Conservation (phyloP, 2,113 vertebrate genomes). For the Peromyscus leucopus region DNA sequence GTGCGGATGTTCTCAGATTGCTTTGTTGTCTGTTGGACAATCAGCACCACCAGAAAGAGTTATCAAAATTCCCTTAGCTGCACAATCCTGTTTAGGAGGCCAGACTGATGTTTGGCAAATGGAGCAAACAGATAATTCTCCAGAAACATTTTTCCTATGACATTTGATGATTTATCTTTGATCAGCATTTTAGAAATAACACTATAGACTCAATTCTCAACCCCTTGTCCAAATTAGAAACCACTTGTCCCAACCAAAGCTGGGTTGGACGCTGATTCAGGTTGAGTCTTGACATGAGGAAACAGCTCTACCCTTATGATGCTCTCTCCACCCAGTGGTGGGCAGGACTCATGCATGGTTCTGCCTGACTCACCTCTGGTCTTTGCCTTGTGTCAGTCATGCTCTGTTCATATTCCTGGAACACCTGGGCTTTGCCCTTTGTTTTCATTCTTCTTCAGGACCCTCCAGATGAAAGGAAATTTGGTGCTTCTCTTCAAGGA, state of each 20-base stretch:
- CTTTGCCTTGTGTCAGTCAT: not conserved
- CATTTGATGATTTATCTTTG: conserved; percentile 59
- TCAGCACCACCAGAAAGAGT: not conserved
- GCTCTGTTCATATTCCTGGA: not conserved
- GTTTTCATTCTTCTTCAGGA: not conserved
- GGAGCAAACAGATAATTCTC: conserved; percentile 44
- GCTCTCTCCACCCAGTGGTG: not conserved
- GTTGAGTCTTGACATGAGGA: not conserved
- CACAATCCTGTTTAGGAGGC: conserved; percentile 47
- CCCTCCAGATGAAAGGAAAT: not conserved
- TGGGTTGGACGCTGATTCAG: not conserved
- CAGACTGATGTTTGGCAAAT: conserved; percentile 53
- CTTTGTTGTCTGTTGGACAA: conserved; percentile 7
- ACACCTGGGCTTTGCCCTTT: not conserved
- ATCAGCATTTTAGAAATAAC: conserved; percentile 51
- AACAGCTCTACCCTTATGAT: not conserved
- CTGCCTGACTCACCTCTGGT: not conserved
- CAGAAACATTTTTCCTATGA: conserved; percentile 39
- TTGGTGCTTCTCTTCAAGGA: not conserved
- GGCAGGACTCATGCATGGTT: not conserved
- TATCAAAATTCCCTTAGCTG: conserved; percentile 43
- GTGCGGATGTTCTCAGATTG: not conserved
- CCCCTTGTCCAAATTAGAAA: conserved; percentile 44
- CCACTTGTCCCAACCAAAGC: conserved; percentile 22
- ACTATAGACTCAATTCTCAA: conserved; percentile 57